These are phyloP conservation scores for Dipus sagitta DNA, from an alignment of 2,797 vertebrate genomes.

Conservation along the genomic window DNA sequence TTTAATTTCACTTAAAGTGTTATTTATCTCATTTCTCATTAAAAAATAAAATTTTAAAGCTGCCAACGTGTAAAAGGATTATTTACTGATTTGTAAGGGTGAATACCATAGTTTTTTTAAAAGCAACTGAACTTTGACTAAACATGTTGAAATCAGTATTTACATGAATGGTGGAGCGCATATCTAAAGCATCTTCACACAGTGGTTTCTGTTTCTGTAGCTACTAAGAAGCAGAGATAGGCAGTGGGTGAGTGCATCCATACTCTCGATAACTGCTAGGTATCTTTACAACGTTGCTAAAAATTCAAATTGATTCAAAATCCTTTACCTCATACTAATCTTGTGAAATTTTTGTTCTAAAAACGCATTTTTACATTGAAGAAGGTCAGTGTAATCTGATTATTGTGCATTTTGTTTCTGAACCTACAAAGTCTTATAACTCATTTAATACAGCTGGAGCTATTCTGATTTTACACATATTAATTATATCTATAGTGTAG, in stretches of 20 bases:
- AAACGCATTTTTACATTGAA: conserved; percentile 35
- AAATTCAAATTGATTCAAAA: conserved; percentile 31
- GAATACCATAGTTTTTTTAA: conserved; percentile 63
- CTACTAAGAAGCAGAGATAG: conserved; percentile 58
- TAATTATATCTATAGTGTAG: neutral
- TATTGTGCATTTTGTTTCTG: conserved; percentile 5
- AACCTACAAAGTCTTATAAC: neutral
- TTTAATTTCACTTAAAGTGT: conserved; percentile 85
- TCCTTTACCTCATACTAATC: neutral
- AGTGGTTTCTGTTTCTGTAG: conserved; percentile 59
- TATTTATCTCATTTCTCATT: conserved; percentile 85
- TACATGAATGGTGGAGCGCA: conserved; percentile 61
- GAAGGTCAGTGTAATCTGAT: neutral
- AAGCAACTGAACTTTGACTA: conserved; percentile 79
- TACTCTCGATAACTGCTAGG: conserved; percentile 23
- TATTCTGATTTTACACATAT: conserved; percentile 28
- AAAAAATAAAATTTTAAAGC: conserved; percentile 73
- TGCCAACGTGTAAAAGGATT: neutral
- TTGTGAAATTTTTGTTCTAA: conserved; percentile 42
- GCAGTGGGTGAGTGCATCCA: conserved; percentile 29
- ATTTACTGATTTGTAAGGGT: conserved; percentile 56
- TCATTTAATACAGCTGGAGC: neutral
- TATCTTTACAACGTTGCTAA: conserved; percentile 36
- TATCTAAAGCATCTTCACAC: conserved; percentile 77
- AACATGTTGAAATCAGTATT: conserved; percentile 79